A percentile compares a stretch with the other conserved stretches of the same genome.
Conservation (phyloP, 2,888 invertebrate genomes). For the Dysmachus trigonus region DNA sequence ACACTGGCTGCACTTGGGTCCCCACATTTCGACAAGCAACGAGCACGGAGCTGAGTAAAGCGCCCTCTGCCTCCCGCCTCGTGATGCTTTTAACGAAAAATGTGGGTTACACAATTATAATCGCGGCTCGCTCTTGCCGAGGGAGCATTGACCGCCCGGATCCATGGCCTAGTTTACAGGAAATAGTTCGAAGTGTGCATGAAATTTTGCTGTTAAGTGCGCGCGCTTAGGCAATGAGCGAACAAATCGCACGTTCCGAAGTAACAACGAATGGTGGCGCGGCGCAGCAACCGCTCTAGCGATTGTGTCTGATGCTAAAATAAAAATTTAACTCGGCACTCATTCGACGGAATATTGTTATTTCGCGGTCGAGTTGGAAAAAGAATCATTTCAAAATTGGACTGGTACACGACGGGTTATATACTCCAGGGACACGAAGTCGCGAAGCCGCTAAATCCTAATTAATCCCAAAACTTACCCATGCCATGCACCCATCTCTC, state of each 20-base stretch:
- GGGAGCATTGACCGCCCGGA: slow-evolving; percentile 63
- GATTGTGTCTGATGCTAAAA: slow-evolving; percentile 2
- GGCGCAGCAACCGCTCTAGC: not conserved
- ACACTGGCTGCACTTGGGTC: not conserved
- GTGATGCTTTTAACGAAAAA: slow-evolving; percentile 28
- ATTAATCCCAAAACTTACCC: not conserved
- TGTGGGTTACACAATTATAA: slow-evolving; percentile 43
- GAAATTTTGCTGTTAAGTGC: slow-evolving; percentile 28
- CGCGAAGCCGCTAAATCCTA: not conserved
- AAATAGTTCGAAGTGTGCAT: slow-evolving; percentile 49
- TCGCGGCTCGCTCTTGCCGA: slow-evolving; percentile 22
- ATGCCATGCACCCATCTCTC: not conserved
- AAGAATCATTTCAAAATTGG: not conserved
- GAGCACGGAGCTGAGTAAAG: not conserved
- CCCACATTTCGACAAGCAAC: not conserved
- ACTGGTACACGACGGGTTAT: not conserved
- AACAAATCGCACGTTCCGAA: not conserved
- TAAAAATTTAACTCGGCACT: not conserved
- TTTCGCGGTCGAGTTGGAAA: not conserved
- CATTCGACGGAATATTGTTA: not conserved
- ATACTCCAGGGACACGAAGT: not conserved
- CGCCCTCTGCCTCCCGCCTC: not conserved
- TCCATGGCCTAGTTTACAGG: slow-evolving; percentile 62
- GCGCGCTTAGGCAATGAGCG: slow-evolving; percentile 20
- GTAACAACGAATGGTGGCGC: not conserved